Conservation (phyloP, 2,797 vertebrate genomes). For the Onychomys arenicola region DNA sequence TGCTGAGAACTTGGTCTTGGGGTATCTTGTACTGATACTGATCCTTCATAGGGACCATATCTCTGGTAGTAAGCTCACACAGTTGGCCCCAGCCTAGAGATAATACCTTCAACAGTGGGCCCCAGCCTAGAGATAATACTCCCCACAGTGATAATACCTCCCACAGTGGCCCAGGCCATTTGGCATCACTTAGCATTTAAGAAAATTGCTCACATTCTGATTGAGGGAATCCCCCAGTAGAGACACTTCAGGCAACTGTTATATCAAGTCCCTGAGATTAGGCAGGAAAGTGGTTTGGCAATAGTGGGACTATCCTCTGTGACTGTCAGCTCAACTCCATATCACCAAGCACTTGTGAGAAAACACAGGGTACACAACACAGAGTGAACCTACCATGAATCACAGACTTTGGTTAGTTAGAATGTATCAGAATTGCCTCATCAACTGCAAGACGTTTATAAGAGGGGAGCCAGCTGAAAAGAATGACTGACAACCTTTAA, state of each 20-base stretch:
- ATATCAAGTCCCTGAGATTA: neutral
- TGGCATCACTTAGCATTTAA: neutral
- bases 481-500: neutral
- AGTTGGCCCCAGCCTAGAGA: neutral
- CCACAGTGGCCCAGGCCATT: neutral
- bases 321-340: neutral
- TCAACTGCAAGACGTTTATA: neutral
- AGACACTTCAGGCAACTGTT: neutral
- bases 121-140: neutral
- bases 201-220: neutral
- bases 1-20: neutral
- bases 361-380: neutral
- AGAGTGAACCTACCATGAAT: neutral
- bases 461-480: neutral
- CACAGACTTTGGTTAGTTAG: neutral
- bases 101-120: neutral
- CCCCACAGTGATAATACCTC: neutral
- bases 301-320: neutral
- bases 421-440: neutral
- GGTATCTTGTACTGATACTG: neutral
- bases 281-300: neutral
- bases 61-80: neutral
- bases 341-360: constrained; percentile 13
- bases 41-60: neutral
- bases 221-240: neutral